Base-by-base conservation (phyloP, 2,113 vertebrate genomes). In the Chaetura pelagica region DNA sequence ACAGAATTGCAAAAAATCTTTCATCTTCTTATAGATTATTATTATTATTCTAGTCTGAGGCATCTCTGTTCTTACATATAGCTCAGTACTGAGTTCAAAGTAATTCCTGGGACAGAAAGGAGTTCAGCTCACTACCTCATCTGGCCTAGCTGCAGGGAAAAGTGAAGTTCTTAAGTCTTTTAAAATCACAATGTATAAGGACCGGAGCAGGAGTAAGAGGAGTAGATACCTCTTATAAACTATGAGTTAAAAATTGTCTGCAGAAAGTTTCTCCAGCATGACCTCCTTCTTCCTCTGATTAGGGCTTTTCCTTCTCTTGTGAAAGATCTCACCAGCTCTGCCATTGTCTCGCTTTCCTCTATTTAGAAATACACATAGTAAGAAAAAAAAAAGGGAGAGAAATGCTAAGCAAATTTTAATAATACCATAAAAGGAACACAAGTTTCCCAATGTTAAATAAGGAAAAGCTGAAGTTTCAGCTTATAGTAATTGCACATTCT, bases 311-410 rank as follows among this genome's bases (percentile, higher is more conserved):
- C 19, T 66, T 59, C 16, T 49, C 7, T n/a, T 46, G 4, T 59
- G 14, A 18, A 54, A 46, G 14, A 15, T 2, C 10, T 77, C 38
- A 55, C 10, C 17, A 75, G 15, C 7, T 89, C 29, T 67, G 7
- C 12, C 58, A 35, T 3, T 26, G 13, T 75, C 52, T 26, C 13
- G 52, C 0, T 17, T 44, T 38, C 11, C 3, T n/a, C 22, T 49
- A 12, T 23, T 34, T 30, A 62, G n/a, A 68, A 77, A 64, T 10
- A n/a, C 2, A n/a, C 0, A 1, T 0, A 3, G 40, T 42, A 42
- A 16, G 3, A 3, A 9, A 8, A 2, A 44, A 30, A 52, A n/a
- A 46, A 30, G 38, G 10, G 38, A 9, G 26, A 30, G 0, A 21
- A 29, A 38, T 10, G 4, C 32, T 10, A 13, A 7, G 10, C 8